phyloP scores from a whole-genome alignment of 1,140 invertebrate genomes.

The Camponotus floridanus region DNA sequence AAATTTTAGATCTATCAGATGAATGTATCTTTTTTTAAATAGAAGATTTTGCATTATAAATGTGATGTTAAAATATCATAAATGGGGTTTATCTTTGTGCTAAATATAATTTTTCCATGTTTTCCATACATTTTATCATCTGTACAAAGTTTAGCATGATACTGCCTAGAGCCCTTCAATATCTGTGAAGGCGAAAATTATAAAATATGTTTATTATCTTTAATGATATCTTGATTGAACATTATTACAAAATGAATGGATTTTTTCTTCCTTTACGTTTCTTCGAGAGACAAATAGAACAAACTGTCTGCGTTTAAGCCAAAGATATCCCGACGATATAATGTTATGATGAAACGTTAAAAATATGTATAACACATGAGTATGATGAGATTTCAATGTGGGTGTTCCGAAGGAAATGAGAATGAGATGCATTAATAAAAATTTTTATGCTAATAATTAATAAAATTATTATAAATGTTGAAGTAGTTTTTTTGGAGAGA shows the following conservation, averaged over 20 bases:
- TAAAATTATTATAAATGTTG: background rate
- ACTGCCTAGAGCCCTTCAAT: constrained; percentile 46
- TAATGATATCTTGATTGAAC: background rate
- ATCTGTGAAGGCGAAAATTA: background rate
- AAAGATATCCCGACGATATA: constrained; percentile 83
- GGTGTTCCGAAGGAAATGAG: constrained; percentile 24
- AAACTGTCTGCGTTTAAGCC: constrained; percentile 79
- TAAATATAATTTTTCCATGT: background rate
- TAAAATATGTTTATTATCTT: background rate
- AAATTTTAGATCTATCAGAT: background rate
- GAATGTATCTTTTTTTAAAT: background rate
- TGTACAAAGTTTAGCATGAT: constrained; percentile 18
- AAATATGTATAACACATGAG: constrained; percentile 59
- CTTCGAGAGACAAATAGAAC: background rate
- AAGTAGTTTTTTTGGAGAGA: background rate
- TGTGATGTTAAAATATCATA: background rate
- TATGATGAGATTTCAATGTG: constrained; percentile 46
- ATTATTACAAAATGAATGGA: constrained; percentile 13
- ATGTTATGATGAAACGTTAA: constrained; percentile 81
- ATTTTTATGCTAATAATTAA: background rate
- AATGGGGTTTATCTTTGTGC: background rate
- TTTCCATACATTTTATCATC: background rate
- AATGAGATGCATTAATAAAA: background rate
- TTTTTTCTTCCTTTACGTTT: constrained; percentile 41
- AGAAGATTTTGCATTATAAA: background rate